Evolutionary conservation across 2,888 invertebrate species (phyloP).

Genomic region (Agrilus biguttatus): DNA sequence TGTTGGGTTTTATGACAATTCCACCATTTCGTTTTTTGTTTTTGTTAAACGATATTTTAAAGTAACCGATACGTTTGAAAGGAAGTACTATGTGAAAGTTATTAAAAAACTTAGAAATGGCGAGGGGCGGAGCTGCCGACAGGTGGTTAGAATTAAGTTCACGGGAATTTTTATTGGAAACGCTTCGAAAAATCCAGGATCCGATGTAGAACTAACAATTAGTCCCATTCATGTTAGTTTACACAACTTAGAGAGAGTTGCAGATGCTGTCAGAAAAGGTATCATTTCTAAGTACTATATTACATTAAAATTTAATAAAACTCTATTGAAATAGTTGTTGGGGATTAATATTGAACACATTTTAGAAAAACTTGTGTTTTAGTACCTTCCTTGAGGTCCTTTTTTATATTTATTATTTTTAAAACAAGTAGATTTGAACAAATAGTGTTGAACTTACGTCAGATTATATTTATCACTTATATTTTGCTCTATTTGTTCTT

Average conservation of each 20-base stretch:
- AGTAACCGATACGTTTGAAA: slow-evolving; percentile 18
- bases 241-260: slow-evolving; percentile 30
- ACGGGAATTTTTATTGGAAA: slow-evolving; percentile 28
- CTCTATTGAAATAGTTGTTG: no score
- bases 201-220: slow-evolving; percentile 24
- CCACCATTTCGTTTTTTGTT: slow-evolving; percentile 22
- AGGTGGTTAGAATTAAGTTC: slow-evolving; percentile 25
- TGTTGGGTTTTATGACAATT: slow-evolving; percentile 17
- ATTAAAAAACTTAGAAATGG: slow-evolving; percentile 23
- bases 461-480: no score
- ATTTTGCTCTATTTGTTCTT: no score
- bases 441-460: no score
- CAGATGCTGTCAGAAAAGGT: slow-evolving; percentile 30
- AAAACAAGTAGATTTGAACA: no score
- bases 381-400: no score
- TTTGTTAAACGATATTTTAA: slow-evolving; percentile 27
- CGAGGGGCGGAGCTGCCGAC: slow-evolving; percentile 27
- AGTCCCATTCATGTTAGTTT: slow-evolving; percentile 31
- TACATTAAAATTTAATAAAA: no score
- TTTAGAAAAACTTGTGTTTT: no score
- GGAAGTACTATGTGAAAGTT: slow-evolving; percentile 22
- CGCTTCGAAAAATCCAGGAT: slow-evolving; percentile 12
- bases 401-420: no score
- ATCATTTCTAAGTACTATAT: background rate
- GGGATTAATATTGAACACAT: no score